A percentile compares a stretch with the other conserved stretches of the same genome.
Evolutionary conservation across 2,888 invertebrate genomes (phyloP).

Genomic region (Nemotelus pantherinus): DNA sequence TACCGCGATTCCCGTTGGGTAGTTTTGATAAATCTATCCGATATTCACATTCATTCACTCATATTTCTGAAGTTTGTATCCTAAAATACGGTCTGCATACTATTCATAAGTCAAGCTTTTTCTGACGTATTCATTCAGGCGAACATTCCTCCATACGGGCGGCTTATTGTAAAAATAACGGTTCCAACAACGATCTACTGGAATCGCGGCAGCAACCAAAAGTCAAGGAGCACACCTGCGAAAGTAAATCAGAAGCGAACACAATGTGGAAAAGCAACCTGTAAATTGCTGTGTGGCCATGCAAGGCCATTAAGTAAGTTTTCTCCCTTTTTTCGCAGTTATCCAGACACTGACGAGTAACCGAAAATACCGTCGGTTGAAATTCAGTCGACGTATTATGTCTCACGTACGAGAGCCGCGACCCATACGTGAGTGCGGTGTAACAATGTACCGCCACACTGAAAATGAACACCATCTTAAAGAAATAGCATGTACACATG

Average conservation of each 20-base stretch:
- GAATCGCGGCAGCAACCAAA: neutral
- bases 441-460: no score
- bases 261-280: conserved; percentile 14
- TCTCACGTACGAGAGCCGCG: neutral
- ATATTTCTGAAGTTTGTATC: conserved; percentile 16
- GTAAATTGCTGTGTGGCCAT: conserved; percentile 2
- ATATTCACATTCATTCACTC: no score
- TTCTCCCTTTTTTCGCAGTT: conserved; percentile 17
- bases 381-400: neutral
- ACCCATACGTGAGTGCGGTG: neutral
- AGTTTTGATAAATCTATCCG: no score
- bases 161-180: neutral
- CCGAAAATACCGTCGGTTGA: neutral
- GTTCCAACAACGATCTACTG: neutral
- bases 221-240: conserved; percentile 36
- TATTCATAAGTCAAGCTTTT: conserved; percentile 5
- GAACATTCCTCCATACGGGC: neutral
- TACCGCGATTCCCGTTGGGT: no score
- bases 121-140: neutral
- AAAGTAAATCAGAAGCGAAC: conserved; percentile 34
- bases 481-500: no score
- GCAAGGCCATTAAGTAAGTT: conserved; percentile 34
- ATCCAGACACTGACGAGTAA: neutral
- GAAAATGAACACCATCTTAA: no score
- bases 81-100: neutral